These are phyloP conservation scores for Armadillidium nasatum DNA, from an alignment of 1,140 invertebrate genomes.

Conservation along the genomic window DNA sequence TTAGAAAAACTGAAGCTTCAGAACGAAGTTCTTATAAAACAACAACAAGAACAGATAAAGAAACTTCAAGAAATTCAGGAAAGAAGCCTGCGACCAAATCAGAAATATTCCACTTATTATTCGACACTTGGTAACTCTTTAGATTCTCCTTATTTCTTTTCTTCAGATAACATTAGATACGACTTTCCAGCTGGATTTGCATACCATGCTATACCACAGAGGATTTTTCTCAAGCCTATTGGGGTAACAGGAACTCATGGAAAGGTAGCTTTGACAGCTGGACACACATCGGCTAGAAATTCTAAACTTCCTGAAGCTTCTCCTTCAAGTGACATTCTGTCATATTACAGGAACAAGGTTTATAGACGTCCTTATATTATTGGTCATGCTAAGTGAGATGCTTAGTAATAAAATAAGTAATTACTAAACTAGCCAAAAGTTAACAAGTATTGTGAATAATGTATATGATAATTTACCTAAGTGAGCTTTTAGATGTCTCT, in stretches of 20 bases:
- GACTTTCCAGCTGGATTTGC: constrained; percentile 32
- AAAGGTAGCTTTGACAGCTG: background rate
- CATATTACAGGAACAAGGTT: background rate
- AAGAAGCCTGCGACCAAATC: background rate
- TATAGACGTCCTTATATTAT: background rate
- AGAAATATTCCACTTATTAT: background rate
- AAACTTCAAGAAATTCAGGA: constrained; percentile 23
- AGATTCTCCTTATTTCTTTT: constrained; percentile 26
- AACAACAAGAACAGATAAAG: constrained; percentile 27
- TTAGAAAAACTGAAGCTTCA: constrained; percentile 14
- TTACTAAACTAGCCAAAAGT: no score
- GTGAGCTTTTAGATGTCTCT: no score
- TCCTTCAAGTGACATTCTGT: background rate
- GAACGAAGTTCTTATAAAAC: constrained; percentile 4
- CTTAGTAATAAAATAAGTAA: no score
- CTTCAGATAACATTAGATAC: constrained; percentile 15
- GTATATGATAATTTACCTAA: no score
- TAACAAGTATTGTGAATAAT: no score
- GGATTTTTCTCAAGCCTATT: background rate
- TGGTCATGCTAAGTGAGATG: background rate
- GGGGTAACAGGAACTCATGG: background rate
- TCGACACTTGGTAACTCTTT: background rate
- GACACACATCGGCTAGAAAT: background rate
- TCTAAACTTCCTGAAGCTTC: background rate
- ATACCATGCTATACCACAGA: background rate